A percentile compares a stretch with the other conserved stretches of the same genome.
phyloP scores from a whole-genome alignment of 2,888 invertebrate species.

The Mythimna pallens region DNA sequence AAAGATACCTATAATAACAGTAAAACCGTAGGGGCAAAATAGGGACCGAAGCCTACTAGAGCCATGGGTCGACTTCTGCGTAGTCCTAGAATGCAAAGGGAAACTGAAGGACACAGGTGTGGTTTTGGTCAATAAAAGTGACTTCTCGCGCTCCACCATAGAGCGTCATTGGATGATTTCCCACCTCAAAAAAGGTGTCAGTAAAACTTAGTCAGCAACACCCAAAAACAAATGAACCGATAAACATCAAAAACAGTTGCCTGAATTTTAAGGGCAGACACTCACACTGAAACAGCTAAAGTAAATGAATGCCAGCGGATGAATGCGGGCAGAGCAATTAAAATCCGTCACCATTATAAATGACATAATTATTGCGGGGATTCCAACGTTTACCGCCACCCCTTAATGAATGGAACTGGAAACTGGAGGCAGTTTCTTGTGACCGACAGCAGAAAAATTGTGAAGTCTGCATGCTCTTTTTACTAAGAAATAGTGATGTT shows the following conservation, averaged over 20 bases:
- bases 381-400: conserved; percentile 49
- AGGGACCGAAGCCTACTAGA: too few species aligned
- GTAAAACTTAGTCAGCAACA: neutral
- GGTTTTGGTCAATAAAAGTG: too few species aligned
- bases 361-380: conserved; percentile 72
- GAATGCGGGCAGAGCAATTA: conserved; percentile 70
- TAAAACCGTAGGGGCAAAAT: too few species aligned
- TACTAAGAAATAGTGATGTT: neutral
- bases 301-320: conserved; percentile 36
- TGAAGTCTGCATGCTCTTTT: conserved; percentile 8
- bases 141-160: too few species aligned
- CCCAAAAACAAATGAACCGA: conserved; percentile 4
- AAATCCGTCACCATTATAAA: conserved; percentile 70
- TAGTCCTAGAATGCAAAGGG: too few species aligned
- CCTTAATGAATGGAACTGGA: conserved; percentile 62
- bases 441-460: conserved; percentile 18
- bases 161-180: too few species aligned
- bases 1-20: too few species aligned
- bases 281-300: conserved; percentile 28
- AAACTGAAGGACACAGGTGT: too few species aligned
- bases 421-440: conserved; percentile 29
- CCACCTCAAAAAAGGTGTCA: neutral
- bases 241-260: conserved; percentile 52
- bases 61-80: too few species aligned
- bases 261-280: conserved; percentile 29